A percentile compares a stretch with the other conserved stretches of the same genome.
These are phyloP conservation scores for Parnassius mnemosyne DNA, from an alignment of 2,888 invertebrate species.

Conservation along the genomic window DNA sequence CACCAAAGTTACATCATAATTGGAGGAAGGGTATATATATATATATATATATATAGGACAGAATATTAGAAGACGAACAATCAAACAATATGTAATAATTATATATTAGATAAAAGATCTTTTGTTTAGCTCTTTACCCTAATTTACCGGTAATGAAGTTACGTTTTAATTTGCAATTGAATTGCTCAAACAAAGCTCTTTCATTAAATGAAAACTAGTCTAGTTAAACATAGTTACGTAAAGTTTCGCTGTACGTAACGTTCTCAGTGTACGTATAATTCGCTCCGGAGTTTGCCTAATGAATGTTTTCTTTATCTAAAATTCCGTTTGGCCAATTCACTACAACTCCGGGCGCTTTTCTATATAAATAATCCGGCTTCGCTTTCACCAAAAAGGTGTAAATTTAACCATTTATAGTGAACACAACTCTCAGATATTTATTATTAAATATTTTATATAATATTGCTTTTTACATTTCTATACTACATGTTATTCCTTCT, in stretches of 20 bases:
- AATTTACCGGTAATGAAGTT: not conserved
- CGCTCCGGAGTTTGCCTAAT: slow-evolving; percentile 25
- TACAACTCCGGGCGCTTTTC: slow-evolving; percentile 16
- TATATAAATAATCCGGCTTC: slow-evolving; percentile 16
- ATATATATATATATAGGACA: too few species aligned
- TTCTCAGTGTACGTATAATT: slow-evolving; percentile 18
- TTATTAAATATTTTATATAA: too few species aligned
- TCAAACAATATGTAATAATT: too few species aligned
- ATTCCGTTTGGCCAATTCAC: slow-evolving; percentile 25
- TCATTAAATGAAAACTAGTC: slow-evolving; percentile 22
- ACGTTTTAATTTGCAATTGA: slow-evolving; percentile 1
- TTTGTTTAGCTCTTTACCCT: too few species aligned
- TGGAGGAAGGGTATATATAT: too few species aligned
- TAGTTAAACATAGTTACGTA: slow-evolving; percentile 25
- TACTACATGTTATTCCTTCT: too few species aligned
- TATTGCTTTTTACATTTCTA: too few species aligned
- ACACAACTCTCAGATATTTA: not conserved
- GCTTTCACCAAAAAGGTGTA: slow-evolving; percentile 4
- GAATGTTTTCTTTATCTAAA: slow-evolving; percentile 31
- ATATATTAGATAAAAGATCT: too few species aligned
- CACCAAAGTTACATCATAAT: too few species aligned
- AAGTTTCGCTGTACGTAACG: slow-evolving; percentile 23
- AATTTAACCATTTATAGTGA: not conserved
- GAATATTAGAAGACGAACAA: too few species aligned
- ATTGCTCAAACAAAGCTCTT: slow-evolving; percentile 20